A percentile compares a stretch with the other conserved stretches of the same genome.
phyloP scores from a whole-genome alignment of 1,140 invertebrate species.

The Berghia stephanieae region DNA sequence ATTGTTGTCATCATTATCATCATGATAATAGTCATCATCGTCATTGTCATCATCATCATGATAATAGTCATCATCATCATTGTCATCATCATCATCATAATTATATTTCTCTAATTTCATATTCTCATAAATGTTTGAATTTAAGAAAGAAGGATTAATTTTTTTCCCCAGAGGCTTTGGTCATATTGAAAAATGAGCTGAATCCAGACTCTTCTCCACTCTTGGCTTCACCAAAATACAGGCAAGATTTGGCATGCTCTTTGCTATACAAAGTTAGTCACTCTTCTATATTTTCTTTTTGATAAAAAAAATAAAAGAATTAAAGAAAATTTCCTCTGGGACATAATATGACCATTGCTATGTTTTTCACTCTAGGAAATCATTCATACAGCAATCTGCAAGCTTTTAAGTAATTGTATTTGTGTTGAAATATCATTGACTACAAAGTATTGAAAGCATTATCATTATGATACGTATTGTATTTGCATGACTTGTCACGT shows the following conservation, averaged over 20 bases:
- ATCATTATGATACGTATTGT: too few relatives aligned
- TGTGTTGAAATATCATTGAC: neutral
- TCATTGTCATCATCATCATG: neutral
- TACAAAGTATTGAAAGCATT: neutral
- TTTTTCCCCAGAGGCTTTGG: constrained; percentile 56
- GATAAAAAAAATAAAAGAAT: constrained; percentile 3
- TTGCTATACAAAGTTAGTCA: constrained; percentile 76
- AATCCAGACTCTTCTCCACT: constrained; percentile 71
- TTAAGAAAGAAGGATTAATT: too few relatives aligned
- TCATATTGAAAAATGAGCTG: constrained; percentile 73
- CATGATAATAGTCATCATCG: neutral
- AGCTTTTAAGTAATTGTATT: constrained; percentile 1
- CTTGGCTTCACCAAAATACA: constrained; percentile 74
- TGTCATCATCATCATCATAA: too few relatives aligned
- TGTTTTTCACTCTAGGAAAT: neutral
- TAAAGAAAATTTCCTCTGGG: neutral
- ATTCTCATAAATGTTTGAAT: too few relatives aligned
- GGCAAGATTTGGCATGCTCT: constrained; percentile 58
- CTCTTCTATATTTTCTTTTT: too few relatives aligned
- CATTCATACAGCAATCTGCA: neutral
- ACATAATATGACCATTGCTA: neutral
- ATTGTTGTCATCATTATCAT: constrained; percentile 2
- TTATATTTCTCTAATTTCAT: too few relatives aligned
- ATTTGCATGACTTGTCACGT: too few relatives aligned
- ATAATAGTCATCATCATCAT: too few relatives aligned